Conservation (phyloP, 2,888 invertebrate genomes). For the Pseudococcus longispinus region DNA sequence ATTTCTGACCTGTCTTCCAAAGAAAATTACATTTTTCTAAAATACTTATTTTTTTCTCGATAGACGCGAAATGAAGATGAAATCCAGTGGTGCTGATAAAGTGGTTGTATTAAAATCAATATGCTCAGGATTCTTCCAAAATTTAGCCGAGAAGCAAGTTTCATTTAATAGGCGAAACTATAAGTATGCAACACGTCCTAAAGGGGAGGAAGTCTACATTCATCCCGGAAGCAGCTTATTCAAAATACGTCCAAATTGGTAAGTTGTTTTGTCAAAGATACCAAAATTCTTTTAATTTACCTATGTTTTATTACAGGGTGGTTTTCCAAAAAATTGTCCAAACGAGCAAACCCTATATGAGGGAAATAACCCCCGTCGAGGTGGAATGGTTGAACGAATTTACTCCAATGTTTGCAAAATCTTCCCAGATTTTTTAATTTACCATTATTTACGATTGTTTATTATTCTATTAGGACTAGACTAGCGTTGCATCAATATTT, state of each 20-base stretch:
- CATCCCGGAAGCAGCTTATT: slow-evolving; percentile 48
- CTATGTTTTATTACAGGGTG: slow-evolving; percentile 13
- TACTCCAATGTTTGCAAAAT: background rate
- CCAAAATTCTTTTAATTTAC: background rate
- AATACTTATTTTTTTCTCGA: background rate
- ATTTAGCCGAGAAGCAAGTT: slow-evolving; percentile 1
- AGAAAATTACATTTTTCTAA: too few relatives aligned
- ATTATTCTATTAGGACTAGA: background rate
- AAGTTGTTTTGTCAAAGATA: background rate
- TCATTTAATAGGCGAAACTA: background rate
- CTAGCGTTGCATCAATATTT: background rate
- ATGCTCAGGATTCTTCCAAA: slow-evolving; percentile 51
- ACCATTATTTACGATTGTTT: background rate
- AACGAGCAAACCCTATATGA: slow-evolving; percentile 25
- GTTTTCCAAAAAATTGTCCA: slow-evolving; percentile 23
- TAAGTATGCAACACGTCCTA: slow-evolving; percentile 2
- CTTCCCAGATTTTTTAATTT: background rate
- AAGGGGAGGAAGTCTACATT: slow-evolving; percentile 9
- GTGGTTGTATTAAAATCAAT: slow-evolving; percentile 38
- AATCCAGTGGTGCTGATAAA: background rate
- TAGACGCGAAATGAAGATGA: slow-evolving; percentile 30
- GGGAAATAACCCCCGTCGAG: slow-evolving; percentile 26
- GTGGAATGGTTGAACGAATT: slow-evolving; percentile 37
- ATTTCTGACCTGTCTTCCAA: too few relatives aligned
- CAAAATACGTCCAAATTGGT: background rate